Percentiles rank a stretch among this genome's conserved stretches.
phyloP scores from a whole-genome alignment of 2,888 invertebrate species.

The Norana najaformis region DNA sequence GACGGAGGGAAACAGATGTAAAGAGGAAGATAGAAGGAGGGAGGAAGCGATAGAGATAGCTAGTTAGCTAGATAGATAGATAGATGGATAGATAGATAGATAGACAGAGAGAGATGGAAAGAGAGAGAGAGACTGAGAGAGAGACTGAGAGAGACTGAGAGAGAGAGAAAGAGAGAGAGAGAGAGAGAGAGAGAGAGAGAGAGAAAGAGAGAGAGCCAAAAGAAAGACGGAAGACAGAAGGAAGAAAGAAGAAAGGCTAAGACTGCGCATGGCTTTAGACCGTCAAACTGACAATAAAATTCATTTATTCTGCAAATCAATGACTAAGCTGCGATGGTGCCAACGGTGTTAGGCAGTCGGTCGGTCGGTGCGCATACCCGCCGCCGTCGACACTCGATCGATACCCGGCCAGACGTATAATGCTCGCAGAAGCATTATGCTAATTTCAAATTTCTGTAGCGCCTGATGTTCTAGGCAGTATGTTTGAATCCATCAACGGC shows the following conservation, averaged over 20 bases:
- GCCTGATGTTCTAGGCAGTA: background rate
- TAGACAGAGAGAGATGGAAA: background rate
- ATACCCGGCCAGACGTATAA: background rate
- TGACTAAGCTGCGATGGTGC: background rate
- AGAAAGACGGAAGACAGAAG: background rate
- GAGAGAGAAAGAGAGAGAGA: too few relatives aligned
- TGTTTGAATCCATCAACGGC: background rate
- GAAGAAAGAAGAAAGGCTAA: background rate
- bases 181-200: too few relatives aligned
- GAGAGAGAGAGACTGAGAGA: background rate
- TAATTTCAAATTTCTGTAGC: constrained; percentile 5
- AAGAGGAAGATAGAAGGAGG: background rate
- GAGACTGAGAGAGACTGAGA: background rate
- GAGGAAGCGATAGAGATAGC: background rate
- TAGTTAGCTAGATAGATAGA: background rate
- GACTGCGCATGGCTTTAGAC: background rate
- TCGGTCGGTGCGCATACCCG: background rate
- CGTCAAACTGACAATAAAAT: background rate
- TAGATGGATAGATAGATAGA: background rate
- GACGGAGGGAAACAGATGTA: background rate
- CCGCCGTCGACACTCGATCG: constrained; percentile 1
- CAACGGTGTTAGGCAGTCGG: background rate
- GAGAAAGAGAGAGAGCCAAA: too few relatives aligned
- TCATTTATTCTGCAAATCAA: constrained; percentile 1
- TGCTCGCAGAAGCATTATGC: background rate